Evolutionary conservation across 2,888 invertebrate species (phyloP).

Genomic region (Nomada ruficornis): DNA sequence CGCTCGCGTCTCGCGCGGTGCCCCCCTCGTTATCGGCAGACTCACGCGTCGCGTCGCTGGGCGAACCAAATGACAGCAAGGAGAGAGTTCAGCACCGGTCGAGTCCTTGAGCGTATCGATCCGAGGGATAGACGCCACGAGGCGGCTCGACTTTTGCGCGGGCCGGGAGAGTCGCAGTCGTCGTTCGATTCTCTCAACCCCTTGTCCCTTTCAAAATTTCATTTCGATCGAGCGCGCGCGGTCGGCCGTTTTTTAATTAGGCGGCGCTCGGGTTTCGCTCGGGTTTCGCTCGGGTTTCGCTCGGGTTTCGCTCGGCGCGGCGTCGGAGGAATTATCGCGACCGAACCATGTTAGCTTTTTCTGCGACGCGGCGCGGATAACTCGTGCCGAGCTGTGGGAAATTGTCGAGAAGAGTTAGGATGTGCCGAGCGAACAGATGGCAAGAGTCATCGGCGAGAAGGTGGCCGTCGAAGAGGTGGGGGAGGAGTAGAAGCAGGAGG

Average conservation of each 20-base stretch:
- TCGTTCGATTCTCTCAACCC: background rate
- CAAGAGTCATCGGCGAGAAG: conserved; percentile 54
- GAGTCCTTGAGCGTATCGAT: conserved; percentile 52
- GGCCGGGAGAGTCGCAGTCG: background rate
- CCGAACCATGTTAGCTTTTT: background rate
- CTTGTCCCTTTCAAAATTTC: background rate
- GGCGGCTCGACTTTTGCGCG: conserved; percentile 24
- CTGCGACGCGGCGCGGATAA: conserved; percentile 3
- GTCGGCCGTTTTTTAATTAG: background rate
- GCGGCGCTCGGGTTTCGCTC: background rate
- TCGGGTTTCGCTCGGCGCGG: background rate
- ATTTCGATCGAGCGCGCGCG: background rate
- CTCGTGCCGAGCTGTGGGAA: conserved; percentile 30
- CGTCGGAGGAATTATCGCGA: background rate
- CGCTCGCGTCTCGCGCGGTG: background rate
- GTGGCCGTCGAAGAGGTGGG: conserved; percentile 38
- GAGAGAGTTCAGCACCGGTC: conserved; percentile 30
- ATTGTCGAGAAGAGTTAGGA: conserved; percentile 35
- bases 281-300: background rate
- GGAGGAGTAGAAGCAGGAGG: conserved; percentile 23
- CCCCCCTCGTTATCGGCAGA: background rate
- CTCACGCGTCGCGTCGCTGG: background rate
- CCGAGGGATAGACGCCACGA: conserved; percentile 23
- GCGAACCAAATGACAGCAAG: background rate
- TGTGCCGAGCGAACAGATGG: conserved; percentile 61